Evolutionary conservation across 2,797 vertebrate species (phyloP).

Genomic region (Thunnus albacares): DNA sequence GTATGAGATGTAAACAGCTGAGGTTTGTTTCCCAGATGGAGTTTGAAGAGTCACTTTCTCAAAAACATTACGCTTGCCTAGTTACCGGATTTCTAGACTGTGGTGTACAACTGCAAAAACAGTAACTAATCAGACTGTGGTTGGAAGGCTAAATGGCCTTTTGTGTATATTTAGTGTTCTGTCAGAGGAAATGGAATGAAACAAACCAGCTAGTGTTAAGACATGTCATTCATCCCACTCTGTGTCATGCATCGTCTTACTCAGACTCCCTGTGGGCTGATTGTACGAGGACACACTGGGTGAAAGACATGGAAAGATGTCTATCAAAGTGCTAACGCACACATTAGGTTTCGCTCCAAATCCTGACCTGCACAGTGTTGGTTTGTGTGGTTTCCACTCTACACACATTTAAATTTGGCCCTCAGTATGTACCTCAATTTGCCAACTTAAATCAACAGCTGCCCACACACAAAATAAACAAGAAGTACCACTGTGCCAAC

Average conservation of each 20-base stretch:
- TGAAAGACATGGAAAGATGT: neutral
- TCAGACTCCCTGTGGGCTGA: neutral
- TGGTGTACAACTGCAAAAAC: conserved; percentile 5
- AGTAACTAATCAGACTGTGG: conserved; percentile 25
- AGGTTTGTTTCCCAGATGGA: conserved; percentile 17
- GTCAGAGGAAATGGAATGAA: neutral
- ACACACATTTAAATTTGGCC: neutral
- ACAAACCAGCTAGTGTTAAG: neutral
- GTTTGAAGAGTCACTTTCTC: neutral
- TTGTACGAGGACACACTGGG: neutral
- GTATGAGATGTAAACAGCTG: conserved; percentile 27
- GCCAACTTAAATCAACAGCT: too few species aligned
- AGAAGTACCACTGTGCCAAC: too few species aligned
- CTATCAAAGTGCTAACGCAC: neutral
- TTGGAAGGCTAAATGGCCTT: neutral
- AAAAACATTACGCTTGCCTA: neutral
- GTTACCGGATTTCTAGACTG: conserved; percentile 9
- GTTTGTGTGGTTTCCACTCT: neutral
- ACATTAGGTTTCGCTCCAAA: neutral
- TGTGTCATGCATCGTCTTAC: neutral
- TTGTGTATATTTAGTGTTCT: conserved; percentile 13
- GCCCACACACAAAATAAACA: too few species aligned
- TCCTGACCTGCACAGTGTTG: neutral
- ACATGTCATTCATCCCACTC: neutral
- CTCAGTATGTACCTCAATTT: too few species aligned